Conservation (phyloP, 2,888 invertebrate species). For the Rosalia funebris region DNA sequence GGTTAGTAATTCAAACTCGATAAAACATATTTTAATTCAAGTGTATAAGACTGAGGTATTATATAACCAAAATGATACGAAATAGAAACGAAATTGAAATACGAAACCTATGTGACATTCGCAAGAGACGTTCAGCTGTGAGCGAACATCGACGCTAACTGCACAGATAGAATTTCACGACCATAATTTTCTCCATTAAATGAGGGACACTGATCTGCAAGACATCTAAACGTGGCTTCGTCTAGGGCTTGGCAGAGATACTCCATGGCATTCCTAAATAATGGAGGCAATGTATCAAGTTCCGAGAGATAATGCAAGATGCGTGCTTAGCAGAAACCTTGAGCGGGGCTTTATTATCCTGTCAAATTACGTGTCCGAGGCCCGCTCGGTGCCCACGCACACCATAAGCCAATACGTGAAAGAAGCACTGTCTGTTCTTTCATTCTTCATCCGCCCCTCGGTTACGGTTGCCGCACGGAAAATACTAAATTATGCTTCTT, state of each 20-base stretch:
- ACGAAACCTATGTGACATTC: slow-evolving; percentile 6
- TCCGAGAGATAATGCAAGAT: slow-evolving; percentile 52
- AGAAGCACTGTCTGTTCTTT: slow-evolving; percentile 2
- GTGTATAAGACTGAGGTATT: background rate
- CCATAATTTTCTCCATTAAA: slow-evolving; percentile 26
- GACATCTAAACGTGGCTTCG: slow-evolving; percentile 19
- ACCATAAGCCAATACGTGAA: slow-evolving; percentile 14
- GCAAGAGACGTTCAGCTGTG: slow-evolving; percentile 1
- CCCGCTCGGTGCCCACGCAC: slow-evolving; percentile 35
- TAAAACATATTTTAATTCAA: background rate
- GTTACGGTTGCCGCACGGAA: slow-evolving; percentile 1
- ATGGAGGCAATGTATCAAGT: slow-evolving; percentile 53
- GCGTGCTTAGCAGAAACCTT: slow-evolving; percentile 58
- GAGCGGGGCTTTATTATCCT: slow-evolving; percentile 60
- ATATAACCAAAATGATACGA: slow-evolving; percentile 1
- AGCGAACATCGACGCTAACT: background rate
- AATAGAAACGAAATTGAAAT: slow-evolving; percentile 6
- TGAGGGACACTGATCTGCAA: slow-evolving; percentile 21
- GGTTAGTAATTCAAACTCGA: too few species aligned
- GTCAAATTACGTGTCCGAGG: slow-evolving; percentile 57
- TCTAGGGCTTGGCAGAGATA: slow-evolving; percentile 26
- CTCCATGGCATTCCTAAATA: slow-evolving; percentile 58
- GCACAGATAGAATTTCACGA: slow-evolving; percentile 21
- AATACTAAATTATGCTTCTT: slow-evolving; percentile 3
- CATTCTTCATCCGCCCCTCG: slow-evolving; percentile 7